Percentiles rank a stretch among this genome's conserved stretches.
These are phyloP conservation scores for Actenoides lindsayi DNA, from an alignment of 2,113 vertebrate genomes.

Conservation along the genomic window DNA sequence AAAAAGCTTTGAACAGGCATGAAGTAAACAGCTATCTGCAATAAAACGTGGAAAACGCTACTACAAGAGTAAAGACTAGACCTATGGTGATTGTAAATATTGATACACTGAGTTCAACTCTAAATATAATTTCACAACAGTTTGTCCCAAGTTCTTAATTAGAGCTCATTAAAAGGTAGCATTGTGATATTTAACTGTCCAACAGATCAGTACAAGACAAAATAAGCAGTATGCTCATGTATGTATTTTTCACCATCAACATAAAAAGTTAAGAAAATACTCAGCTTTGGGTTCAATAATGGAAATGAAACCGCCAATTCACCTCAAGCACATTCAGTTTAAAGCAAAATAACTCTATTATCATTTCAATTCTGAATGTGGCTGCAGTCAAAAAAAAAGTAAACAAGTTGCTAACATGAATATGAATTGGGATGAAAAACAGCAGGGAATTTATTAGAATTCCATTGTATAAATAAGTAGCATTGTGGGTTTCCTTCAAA, in stretches of 20 bases:
- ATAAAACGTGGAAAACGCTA: not conserved
- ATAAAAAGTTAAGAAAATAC: not conserved
- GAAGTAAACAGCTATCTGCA: not conserved
- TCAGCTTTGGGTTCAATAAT: not conserved
- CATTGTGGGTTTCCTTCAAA: not conserved
- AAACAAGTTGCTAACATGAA: not conserved
- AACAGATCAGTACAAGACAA: not conserved
- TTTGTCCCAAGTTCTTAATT: not conserved
- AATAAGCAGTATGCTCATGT: not conserved
- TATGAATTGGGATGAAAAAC: constrained; percentile 9
- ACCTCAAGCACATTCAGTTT: not conserved
- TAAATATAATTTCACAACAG: not conserved
- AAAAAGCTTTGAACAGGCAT: not conserved
- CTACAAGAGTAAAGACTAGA: not conserved
- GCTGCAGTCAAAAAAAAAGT: not conserved
- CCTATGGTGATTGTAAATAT: not conserved
- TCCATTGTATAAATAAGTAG: not conserved
- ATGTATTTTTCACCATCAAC: not conserved
- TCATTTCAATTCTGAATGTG: not conserved
- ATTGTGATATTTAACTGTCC: not conserved
- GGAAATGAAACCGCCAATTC: not conserved
- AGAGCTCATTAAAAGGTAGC: not conserved
- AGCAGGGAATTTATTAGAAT: constrained; percentile 18
- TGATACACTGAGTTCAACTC: not conserved
- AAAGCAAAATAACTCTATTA: constrained; percentile 16